Evolutionary conservation across 1,140 invertebrate genomes (phyloP).

Genomic region (Nautilus pompilius): DNA sequence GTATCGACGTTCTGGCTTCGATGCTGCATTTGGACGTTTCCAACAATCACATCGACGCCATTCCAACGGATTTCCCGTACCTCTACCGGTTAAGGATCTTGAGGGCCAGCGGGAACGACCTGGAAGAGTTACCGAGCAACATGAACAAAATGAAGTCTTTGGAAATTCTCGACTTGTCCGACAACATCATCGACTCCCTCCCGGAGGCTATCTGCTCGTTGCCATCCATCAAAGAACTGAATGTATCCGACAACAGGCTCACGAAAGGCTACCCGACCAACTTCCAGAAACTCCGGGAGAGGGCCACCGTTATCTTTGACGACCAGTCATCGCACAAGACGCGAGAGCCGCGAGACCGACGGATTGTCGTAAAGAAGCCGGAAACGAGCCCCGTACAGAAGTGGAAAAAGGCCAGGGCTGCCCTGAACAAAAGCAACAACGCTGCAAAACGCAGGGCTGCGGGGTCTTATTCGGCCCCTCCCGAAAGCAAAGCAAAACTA

Average conservation of each 20-base stretch:
- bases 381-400: too few relatives aligned
- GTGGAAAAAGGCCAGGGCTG: too few relatives aligned
- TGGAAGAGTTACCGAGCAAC: conserved; percentile 34
- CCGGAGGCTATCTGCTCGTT: conserved; percentile 49
- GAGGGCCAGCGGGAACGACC: conserved; percentile 31
- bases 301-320: conserved; percentile 19
- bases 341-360: too few relatives aligned
- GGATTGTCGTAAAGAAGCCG: too few relatives aligned
- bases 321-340: conserved; percentile 35
- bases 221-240: conserved; percentile 33
- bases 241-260: conserved; percentile 47
- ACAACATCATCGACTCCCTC: conserved; percentile 45
- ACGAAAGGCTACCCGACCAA: conserved; percentile 37
- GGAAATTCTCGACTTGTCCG: conserved; percentile 41
- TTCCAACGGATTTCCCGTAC: conserved; percentile 49
- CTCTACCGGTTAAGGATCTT: conserved; percentile 41
- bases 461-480: too few relatives aligned
- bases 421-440: too few relatives aligned
- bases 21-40: conserved; percentile 39
- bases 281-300: conserved; percentile 38
- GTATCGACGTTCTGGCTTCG: conserved; percentile 46
- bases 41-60: conserved; percentile 46
- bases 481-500: too few relatives aligned
- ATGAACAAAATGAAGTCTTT: conserved; percentile 33
- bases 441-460: too few relatives aligned